Conservation (phyloP, 2,888 invertebrate genomes). For the Clusia tigrina region DNA sequence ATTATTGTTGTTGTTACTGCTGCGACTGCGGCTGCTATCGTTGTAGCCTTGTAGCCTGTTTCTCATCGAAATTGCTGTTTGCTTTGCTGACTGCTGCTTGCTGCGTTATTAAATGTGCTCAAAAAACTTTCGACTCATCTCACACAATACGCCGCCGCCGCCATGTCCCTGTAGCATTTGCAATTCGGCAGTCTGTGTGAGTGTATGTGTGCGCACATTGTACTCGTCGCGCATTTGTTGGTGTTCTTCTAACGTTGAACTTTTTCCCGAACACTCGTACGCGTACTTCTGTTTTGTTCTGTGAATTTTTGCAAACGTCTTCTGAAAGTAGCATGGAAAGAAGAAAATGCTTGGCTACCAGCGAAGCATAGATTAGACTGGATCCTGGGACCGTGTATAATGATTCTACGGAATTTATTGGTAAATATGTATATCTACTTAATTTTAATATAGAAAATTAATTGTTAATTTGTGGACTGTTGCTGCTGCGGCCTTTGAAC, state of each 20-base stretch:
- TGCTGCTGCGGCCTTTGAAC: too few species aligned
- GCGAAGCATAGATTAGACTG: too few species aligned
- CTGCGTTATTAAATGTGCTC: slow-evolving; percentile 36
- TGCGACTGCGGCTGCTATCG: not conserved
- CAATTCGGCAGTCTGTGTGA: not conserved
- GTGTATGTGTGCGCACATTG: not conserved
- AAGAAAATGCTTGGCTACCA: too few species aligned
- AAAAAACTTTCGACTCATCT: slow-evolving; percentile 31
- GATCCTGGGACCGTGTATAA: slow-evolving; percentile 17
- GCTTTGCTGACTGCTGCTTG: not conserved
- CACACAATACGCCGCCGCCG: slow-evolving; percentile 27
- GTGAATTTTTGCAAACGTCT: not conserved
- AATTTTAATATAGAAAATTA: too few species aligned
- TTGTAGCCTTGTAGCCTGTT: too few species aligned
- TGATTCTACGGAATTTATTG: slow-evolving; percentile 50
- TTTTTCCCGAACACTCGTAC: too few species aligned
- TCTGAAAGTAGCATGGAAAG: not conserved
- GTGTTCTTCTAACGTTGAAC: not conserved
- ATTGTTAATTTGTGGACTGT: too few species aligned
- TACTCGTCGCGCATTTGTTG: not conserved
- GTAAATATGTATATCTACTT: slow-evolving; percentile 43
- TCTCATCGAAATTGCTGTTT: too few species aligned
- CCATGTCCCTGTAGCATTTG: too few species aligned
- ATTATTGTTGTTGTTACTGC: slow-evolving; percentile 7
- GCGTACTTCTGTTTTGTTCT: not conserved